Evolutionary conservation across 2,888 invertebrate genomes (phyloP).

Genomic region (Orchesella flavescens): DNA sequence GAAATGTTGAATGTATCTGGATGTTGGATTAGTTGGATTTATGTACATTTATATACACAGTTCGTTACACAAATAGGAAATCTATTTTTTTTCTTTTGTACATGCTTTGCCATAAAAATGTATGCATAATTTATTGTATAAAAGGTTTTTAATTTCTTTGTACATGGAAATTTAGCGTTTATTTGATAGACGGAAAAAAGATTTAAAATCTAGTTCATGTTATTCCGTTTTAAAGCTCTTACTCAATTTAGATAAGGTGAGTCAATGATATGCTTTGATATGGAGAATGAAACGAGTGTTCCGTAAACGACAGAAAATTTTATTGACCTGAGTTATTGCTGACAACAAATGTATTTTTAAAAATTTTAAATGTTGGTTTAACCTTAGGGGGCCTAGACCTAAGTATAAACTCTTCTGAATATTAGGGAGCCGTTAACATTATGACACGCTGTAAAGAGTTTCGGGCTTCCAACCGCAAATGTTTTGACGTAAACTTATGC

Average conservation of each 20-base stretch:
- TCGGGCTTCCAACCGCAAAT: too few relatives aligned
- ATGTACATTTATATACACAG: too few relatives aligned
- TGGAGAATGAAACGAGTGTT: neutral
- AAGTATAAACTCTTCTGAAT: slow-evolving; percentile 20
- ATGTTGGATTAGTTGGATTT: too few relatives aligned
- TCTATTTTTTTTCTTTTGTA: neutral
- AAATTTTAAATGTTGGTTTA: slow-evolving; percentile 7
- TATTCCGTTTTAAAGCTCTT: neutral
- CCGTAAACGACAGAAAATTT: neutral
- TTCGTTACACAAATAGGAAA: too few relatives aligned
- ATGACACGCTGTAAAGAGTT: neutral
- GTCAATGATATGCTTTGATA: slow-evolving; percentile 23
- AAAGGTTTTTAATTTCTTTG: slow-evolving; percentile 41
- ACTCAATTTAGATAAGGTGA: slow-evolving; percentile 27
- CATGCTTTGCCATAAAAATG: neutral
- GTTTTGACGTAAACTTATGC: too few relatives aligned
- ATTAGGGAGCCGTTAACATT: neutral
- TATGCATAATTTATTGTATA: slow-evolving; percentile 52
- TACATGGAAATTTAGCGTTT: slow-evolving; percentile 18
- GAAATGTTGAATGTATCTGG: too few relatives aligned
- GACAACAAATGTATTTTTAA: slow-evolving; percentile 16
- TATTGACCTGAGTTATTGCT: slow-evolving; percentile 37
- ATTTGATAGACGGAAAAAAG: too few relatives aligned
- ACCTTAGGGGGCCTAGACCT: neutral
- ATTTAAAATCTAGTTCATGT: neutral